These are phyloP conservation scores for Bolinopsis microptera DNA, from an alignment of 37 sponge, comb jelly and placozoan genomes.

Conservation along the genomic window DNA sequence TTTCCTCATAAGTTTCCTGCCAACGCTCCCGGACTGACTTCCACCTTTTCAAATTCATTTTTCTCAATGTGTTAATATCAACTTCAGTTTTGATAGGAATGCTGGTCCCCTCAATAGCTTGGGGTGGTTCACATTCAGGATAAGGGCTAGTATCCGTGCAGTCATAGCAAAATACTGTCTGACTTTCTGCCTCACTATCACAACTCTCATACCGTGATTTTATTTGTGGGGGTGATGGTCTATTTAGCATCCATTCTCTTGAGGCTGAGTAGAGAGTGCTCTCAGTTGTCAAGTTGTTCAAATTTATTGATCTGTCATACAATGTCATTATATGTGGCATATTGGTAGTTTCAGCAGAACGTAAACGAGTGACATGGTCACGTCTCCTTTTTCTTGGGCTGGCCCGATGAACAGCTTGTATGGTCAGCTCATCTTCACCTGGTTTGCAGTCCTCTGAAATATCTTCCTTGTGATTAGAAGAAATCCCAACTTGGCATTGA, in stretches of 20 bases:
- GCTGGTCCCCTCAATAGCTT: background rate
- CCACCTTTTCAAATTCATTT: conserved; percentile 38
- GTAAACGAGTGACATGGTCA: background rate
- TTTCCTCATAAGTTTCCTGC: conserved; percentile 28
- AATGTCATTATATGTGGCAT: conserved; percentile 31
- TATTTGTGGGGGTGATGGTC: background rate
- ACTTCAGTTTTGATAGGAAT: conserved; percentile 29
- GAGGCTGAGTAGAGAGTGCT: conserved; percentile 5
- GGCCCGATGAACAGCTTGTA: background rate
- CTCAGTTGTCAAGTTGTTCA: background rate
- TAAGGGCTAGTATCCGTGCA: conserved; percentile 28
- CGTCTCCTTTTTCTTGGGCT: conserved; percentile 37
- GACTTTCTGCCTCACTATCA: conserved; percentile 23
- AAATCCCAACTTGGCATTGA: background rate
- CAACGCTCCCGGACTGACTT: background rate
- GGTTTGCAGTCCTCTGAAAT: background rate
- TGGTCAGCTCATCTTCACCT: background rate
- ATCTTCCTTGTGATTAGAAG: background rate
- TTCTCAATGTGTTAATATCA: conserved; percentile 22
- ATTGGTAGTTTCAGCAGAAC: background rate
- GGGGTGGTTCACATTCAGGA: conserved; percentile 21
- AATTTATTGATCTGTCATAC: conserved; percentile 25
- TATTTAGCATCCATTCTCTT: conserved; percentile 38
- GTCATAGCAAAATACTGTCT: conserved; percentile 8
- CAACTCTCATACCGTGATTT: background rate